phyloP scores from a whole-genome alignment of 2,888 invertebrate genomes.

The Elmis aenea region DNA sequence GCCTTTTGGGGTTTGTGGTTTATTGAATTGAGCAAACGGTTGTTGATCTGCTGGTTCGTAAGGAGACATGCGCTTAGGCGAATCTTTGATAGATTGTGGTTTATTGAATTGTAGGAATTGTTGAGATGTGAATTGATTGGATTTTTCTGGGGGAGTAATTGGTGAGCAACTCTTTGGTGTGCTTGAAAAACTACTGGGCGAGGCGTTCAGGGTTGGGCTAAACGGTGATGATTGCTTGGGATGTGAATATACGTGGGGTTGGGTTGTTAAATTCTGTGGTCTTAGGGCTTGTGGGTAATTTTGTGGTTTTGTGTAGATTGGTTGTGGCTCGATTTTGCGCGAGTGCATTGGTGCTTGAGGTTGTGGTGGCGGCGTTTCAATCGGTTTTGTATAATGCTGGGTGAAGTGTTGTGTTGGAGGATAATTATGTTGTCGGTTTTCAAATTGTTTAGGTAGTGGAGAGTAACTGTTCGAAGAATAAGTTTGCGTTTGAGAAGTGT shows the following conservation, averaged over 20 bases:
- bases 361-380: constrained; percentile 3
- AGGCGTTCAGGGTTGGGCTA: constrained; percentile 4
- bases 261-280: neutral
- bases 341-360: neutral
- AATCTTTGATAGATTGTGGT: no score
- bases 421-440: constrained; percentile 9
- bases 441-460: no score
- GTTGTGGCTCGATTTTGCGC: neutral
- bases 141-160: no score
- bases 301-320: neutral
- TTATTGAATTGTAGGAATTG: constrained; percentile 9
- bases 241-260: neutral
- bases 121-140: constrained; percentile 6
- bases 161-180: no score
- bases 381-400: constrained; percentile 10
- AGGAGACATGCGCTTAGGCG: no score
- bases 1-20: no score
- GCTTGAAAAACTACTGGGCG: constrained; percentile 7
- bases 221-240: constrained; percentile 7
- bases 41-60: no score
- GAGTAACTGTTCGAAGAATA: no score
- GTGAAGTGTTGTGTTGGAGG: constrained; percentile 10
- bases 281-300: neutral
- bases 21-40: no score
- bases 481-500: no score